These are phyloP conservation scores for Aleadryas rufinucha DNA, from an alignment of 2,113 vertebrate species.

Conservation along the genomic window DNA sequence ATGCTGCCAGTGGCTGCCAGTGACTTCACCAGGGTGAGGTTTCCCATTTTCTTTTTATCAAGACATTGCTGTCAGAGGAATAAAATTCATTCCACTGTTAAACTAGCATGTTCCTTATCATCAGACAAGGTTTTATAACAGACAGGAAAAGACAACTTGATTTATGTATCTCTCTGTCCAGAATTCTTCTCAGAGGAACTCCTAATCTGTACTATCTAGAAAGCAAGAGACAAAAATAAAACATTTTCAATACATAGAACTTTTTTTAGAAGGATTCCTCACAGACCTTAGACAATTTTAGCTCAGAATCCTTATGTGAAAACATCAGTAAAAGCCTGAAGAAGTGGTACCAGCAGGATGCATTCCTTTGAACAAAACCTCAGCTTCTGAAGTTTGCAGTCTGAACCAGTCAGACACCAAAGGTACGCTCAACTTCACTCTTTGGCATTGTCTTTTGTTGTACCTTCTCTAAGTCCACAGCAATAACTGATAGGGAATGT, in stretches of 20 bases:
- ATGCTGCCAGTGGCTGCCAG: background rate
- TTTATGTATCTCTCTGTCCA: background rate
- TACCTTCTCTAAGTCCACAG: background rate
- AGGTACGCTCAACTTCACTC: background rate
- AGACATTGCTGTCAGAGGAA: background rate
- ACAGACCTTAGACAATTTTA: background rate
- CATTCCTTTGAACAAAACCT: background rate
- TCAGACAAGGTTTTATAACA: background rate
- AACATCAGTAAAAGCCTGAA: background rate
- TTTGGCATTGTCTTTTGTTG: background rate
- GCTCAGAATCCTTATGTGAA: background rate
- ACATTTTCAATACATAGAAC: background rate
- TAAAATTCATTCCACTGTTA: background rate
- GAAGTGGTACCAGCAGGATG: background rate
- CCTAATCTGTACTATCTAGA: background rate
- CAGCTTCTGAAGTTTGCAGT: background rate
- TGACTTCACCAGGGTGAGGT: background rate
- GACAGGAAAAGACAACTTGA: background rate
- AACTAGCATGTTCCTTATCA: background rate
- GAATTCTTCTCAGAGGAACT: background rate
- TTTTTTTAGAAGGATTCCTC: background rate
- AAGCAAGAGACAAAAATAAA: background rate
- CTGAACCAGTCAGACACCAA: background rate
- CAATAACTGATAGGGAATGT: accelerated
- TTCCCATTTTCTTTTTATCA: background rate